Conservation (phyloP, 1,140 invertebrate species). For the Matsumurasca onukii region DNA sequence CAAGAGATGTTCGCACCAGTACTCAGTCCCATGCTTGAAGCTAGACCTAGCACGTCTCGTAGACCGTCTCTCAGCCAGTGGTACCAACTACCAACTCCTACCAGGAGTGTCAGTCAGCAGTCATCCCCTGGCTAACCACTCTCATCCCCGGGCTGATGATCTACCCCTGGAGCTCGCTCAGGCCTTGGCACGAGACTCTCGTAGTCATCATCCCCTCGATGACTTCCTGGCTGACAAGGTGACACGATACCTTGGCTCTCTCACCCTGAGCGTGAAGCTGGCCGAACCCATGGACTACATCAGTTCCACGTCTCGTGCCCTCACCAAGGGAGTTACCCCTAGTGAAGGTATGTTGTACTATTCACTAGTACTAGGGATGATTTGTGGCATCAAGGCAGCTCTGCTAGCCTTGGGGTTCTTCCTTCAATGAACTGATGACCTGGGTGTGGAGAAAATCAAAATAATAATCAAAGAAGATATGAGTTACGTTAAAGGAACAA, state of each 20-base stretch:
- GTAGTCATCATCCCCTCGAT: slow-evolving; percentile 69
- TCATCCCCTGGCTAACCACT: slow-evolving; percentile 51
- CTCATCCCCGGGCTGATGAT: slow-evolving; percentile 53
- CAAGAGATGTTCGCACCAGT: slow-evolving; percentile 59
- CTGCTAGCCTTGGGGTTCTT: slow-evolving; percentile 39
- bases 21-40: slow-evolving; percentile 75
- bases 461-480: too few species aligned
- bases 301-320: not conserved
- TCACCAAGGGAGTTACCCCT: not conserved
- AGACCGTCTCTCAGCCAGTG: slow-evolving; percentile 65
- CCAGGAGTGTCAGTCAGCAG: slow-evolving; percentile 47
- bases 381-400: slow-evolving; percentile 10
- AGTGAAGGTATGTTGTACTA: slow-evolving; percentile 19
- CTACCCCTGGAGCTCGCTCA: slow-evolving; percentile 23
- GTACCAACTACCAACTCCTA: slow-evolving; percentile 59
- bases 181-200: slow-evolving; percentile 10
- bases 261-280: slow-evolving; percentile 69
- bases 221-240: slow-evolving; percentile 71
- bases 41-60: slow-evolving; percentile 76
- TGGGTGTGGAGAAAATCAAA: too few species aligned
- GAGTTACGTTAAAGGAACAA: too few species aligned
- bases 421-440: too few species aligned
- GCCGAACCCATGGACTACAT: slow-evolving; percentile 57
- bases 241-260: slow-evolving; percentile 67
- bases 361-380: slow-evolving; percentile 8